These are phyloP conservation scores for Acropora yongei DNA, from an alignment of 64 coral and sea anemone genomes.

Conservation along the genomic window DNA sequence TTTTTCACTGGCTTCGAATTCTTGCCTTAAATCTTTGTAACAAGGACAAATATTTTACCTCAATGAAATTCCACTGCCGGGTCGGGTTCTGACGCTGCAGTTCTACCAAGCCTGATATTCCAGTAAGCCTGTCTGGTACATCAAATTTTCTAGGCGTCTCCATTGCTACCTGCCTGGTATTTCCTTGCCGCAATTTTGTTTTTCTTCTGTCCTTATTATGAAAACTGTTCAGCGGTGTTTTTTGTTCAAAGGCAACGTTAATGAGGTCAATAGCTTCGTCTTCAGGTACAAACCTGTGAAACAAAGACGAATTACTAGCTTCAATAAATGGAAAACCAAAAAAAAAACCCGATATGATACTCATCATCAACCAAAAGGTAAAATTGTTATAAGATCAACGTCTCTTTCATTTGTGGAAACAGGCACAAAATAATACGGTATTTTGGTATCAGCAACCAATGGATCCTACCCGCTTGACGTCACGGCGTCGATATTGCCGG, in stretches of 20 bases:
- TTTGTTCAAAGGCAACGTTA: conserved; percentile 99
- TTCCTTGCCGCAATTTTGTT: conserved; percentile 12
- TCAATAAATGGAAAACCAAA: neutral
- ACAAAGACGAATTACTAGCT: neutral
- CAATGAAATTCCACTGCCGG: conserved; percentile 95
- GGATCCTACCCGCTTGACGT: too few relatives aligned
- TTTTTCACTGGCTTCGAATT: too few relatives aligned
- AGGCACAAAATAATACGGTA: too few relatives aligned
- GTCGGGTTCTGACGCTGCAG: conserved; percentile 67
- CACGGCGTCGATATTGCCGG: too few relatives aligned
- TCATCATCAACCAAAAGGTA: too few relatives aligned
- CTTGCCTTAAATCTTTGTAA: too few relatives aligned
- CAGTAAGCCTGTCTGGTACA: conserved; percentile 92
- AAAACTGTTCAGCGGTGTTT: neutral
- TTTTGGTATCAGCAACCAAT: too few relatives aligned
- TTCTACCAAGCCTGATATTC: conserved; percentile 80
- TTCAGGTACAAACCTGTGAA: conserved; percentile 71
- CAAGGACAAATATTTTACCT: conserved; percentile 37
- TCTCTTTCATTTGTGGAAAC: too few relatives aligned
- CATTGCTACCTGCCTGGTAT: neutral
- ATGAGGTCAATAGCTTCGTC: conserved; percentile 95
- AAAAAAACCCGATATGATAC: too few relatives aligned
- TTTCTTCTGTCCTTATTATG: conserved; percentile 56
- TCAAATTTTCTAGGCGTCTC: conserved; percentile 45
- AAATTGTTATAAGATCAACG: too few relatives aligned